These are phyloP conservation scores for Elanus axillaris DNA, from an alignment of 2,113 vertebrate genomes.

Conservation along the genomic window DNA sequence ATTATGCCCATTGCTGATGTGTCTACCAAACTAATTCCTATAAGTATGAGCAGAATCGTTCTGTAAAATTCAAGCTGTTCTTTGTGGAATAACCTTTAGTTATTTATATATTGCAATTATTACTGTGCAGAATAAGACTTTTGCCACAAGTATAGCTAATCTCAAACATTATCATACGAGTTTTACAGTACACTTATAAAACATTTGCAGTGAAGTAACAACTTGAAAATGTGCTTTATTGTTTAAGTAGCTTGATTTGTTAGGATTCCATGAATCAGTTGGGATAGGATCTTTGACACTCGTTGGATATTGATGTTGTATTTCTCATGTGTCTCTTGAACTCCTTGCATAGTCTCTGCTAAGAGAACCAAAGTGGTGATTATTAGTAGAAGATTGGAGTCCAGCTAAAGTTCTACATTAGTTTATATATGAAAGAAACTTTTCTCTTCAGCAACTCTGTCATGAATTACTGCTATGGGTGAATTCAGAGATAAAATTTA, in stretches of 20 bases:
- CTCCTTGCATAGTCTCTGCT: conserved; percentile 29
- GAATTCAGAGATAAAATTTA: conserved; percentile 60
- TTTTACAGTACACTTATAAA: conserved; percentile 34
- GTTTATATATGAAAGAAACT: conserved; percentile 18
- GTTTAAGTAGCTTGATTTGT: conserved; percentile 76
- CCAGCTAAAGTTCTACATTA: conserved; percentile 60
- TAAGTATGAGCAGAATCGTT: conserved; percentile 74
- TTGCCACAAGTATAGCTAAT: conserved; percentile 73
- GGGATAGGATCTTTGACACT: conserved; percentile 34
- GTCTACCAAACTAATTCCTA: conserved; percentile 71
- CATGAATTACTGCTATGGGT: conserved; percentile 45
- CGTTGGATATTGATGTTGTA: conserved; percentile 37
- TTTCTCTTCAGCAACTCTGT: conserved; percentile 49
- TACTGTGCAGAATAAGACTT: conserved; percentile 78
- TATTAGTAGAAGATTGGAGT: conserved; percentile 59
- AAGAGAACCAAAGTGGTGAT: conserved; percentile 55
- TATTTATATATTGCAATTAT: conserved; percentile 75
- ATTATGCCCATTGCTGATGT: conserved; percentile 75
- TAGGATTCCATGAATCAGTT: conserved; percentile 60
- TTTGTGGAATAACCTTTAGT: conserved; percentile 74
- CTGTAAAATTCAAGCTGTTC: conserved; percentile 75
- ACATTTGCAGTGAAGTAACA: conserved; percentile 40
- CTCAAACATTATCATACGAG: conserved; percentile 35
- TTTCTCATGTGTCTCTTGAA: conserved; percentile 42
- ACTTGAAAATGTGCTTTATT: conserved; percentile 60